phyloP scores from a whole-genome alignment of 64 coral and sea anemone species.

The Stylophora pistillata region DNA sequence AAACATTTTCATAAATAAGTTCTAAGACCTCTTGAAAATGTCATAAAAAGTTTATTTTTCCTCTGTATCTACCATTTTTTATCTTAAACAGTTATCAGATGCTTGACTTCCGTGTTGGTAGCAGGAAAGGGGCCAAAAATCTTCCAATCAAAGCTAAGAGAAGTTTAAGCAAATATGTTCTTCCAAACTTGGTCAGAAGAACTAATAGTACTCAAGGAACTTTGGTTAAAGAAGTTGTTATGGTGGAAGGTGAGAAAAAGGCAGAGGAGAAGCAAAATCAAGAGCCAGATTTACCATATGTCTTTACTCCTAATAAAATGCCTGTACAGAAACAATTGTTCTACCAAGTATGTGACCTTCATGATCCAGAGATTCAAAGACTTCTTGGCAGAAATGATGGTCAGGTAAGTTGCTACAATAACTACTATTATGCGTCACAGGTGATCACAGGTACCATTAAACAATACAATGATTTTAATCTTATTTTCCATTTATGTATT shows the following conservation, averaged over 20 bases:
- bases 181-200: constrained; percentile 28
- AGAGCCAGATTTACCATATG: constrained; percentile 70
- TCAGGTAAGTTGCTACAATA: constrained; percentile 50
- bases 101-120: constrained; percentile 59
- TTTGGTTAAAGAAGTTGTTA: constrained; percentile 29
- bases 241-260: constrained; percentile 3
- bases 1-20: too few species aligned
- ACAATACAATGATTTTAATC: too few species aligned
- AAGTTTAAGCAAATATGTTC: neutral
- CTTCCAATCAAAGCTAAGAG: constrained; percentile 57
- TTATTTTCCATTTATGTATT: too few species aligned
- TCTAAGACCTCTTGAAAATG: neutral
- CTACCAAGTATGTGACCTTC: constrained; percentile 87
- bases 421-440: too few species aligned
- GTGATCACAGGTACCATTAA: too few species aligned
- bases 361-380: constrained; percentile 77
- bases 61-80: neutral
- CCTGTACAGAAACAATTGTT: constrained; percentile 78
- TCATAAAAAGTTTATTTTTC: neutral
- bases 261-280: neutral
- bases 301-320: constrained; percentile 88
- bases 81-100: constrained; percentile 45
- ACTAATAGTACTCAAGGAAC: neutral
- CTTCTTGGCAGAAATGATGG: constrained; percentile 80
- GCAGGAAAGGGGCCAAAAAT: constrained; percentile 16